Evolutionary conservation across 2,888 invertebrate species (phyloP).

Genomic region (Brachylomia viminalis): DNA sequence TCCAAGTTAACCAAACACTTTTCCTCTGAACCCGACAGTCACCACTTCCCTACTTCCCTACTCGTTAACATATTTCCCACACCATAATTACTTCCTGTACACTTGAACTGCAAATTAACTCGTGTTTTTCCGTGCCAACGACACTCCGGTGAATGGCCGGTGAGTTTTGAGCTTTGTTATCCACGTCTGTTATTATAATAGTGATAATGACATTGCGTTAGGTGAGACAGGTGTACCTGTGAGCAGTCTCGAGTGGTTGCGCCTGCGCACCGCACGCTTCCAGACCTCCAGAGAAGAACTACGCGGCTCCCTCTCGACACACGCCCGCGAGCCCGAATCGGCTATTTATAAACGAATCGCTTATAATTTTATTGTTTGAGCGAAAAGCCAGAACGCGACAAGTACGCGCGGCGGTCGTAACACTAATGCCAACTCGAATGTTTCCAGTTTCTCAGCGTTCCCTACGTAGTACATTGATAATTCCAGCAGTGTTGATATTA

Average conservation of each 20-base stretch:
- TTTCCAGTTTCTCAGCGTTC: conserved; percentile 73
- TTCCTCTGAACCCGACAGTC: conserved; percentile 38
- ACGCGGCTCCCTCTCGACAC: conserved; percentile 74
- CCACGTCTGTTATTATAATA: conserved; percentile 81
- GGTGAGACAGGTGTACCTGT: conserved; percentile 88
- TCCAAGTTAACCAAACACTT: conserved; percentile 53
- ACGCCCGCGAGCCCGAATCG: conserved; percentile 75
- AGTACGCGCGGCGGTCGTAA: conserved; percentile 84
- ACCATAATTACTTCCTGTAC: conserved; percentile 72
- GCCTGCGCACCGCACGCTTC: conserved; percentile 86
- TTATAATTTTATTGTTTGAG: conserved; percentile 90
- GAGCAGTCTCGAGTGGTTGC: conserved; percentile 79
- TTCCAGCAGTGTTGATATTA: conserved; percentile 65
- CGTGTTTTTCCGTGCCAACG: conserved; percentile 67
- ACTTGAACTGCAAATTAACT: conserved; percentile 66
- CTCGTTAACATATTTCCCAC: conserved; percentile 69
- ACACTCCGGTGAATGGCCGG: conserved; percentile 70
- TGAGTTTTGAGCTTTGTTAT: conserved; percentile 82
- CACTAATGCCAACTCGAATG: conserved; percentile 84
- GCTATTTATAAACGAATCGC: conserved; percentile 87
- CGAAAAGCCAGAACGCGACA: conserved; percentile 87
- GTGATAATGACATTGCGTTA: conserved; percentile 89
- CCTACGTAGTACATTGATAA: conserved; percentile 73
- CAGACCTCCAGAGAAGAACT: conserved; percentile 84
- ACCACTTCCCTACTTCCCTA: conserved; percentile 58